Evolutionary conservation across 2,888 invertebrate genomes (phyloP), one percentile per base, ranked within the genome.

Genomic region (Hanleya hanleyi): DNA sequence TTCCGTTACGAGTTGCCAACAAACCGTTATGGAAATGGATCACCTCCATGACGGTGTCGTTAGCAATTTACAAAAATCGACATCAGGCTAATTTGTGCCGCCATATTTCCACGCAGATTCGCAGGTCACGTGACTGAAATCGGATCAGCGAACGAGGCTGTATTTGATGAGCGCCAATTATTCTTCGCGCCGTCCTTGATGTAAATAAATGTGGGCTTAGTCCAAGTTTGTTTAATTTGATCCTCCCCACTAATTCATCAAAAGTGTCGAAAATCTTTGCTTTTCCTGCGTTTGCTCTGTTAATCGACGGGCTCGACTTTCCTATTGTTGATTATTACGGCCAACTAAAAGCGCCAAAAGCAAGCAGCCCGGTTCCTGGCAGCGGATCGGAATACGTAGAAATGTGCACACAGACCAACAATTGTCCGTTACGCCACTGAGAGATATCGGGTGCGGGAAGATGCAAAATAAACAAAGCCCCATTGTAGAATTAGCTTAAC

Each of bases 41-140:
- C 57, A 57, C 32, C 57, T 22, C 57, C 29, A 22, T 15, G 22
- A 15, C 22, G 12, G 12, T 26, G 29, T 15, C 32, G 26, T 32
- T 15, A 9, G 32, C 57, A 29, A 57, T 57, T 57, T 26, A 57
- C 57, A 15, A 22, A 57, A 22, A 57, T 22, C 57, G 57, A 57
- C 57, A 57, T 57, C 29, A 57, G 57, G 26, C 29, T 57, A 57
- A 57, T 57, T 57, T 57, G 26, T 26, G 57, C 32, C 29, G 57
- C 57, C 57, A 57, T 57, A 57, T 57, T 57, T 57, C 57, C 57
- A 22, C 57, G 57, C 57, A 57, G 57, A 57, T 57, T 57, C 57
- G 26, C 57, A 9, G 4, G 57, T 57, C 57, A 57, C 29, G 57
- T 57, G 57, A 57, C 57, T 57, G 57, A 57, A 57, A 57, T 32